Conservation (phyloP, 2,797 vertebrate genomes). For the Lacerta bilineata region DNA sequence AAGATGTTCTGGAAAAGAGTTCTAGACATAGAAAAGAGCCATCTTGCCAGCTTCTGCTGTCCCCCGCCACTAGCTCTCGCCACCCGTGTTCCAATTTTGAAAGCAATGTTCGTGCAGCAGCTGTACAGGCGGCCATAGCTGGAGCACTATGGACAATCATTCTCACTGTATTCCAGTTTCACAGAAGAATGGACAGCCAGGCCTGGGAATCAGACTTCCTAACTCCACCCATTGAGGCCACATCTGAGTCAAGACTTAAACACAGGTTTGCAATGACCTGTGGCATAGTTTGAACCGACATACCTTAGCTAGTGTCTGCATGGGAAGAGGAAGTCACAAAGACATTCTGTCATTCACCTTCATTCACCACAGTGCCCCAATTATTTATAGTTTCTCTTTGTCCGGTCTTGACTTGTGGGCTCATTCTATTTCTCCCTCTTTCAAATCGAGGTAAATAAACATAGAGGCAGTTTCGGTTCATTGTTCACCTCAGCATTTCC, state of each 20-base stretch:
- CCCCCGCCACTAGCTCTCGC: background rate
- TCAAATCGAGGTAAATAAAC: constrained; percentile 17
- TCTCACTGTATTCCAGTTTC: background rate
- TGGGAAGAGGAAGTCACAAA: constrained; percentile 32
- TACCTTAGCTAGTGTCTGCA: constrained; percentile 5
- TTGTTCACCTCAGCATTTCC: constrained; percentile 23
- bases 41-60: background rate
- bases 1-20: background rate
- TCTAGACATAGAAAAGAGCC: too few relatives aligned
- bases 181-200: background rate
- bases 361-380: background rate
- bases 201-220: background rate
- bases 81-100: constrained; percentile 4
- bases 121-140: background rate
- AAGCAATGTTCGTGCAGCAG: background rate
- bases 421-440: background rate
- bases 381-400: constrained; percentile 25
- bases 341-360: constrained; percentile 28
- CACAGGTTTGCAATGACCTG: background rate
- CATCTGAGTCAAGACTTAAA: background rate
- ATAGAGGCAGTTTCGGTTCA: constrained; percentile 13
- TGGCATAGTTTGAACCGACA: background rate
- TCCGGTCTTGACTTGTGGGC: background rate
- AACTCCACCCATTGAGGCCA: background rate
- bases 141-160: background rate